phyloP scores from a whole-genome alignment of 2,797 vertebrate species.

The Tinamus major region DNA sequence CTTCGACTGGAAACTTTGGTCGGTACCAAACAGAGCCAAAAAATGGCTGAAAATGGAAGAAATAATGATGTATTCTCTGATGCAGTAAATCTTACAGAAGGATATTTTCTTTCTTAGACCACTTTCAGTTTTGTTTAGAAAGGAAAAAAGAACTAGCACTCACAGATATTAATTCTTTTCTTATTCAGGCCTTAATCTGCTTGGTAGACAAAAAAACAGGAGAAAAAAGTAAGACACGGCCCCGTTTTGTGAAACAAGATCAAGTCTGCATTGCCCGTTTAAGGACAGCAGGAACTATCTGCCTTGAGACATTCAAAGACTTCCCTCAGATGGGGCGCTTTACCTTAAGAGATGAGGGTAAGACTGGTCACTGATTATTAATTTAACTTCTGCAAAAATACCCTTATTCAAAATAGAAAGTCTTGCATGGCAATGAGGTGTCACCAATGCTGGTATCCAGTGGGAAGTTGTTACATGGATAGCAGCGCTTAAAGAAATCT shows the following conservation, averaged over 20 bases:
- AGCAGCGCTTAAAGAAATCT: not conserved
- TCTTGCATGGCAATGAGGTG: not conserved
- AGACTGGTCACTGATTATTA: not conserved
- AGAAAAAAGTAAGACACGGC: conserved; percentile 95
- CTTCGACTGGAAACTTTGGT: not conserved
- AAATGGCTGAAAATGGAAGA: not conserved
- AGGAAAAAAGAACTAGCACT: not conserved
- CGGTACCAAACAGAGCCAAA: not conserved
- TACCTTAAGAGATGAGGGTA: conserved; percentile 97
- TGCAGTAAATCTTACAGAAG: not conserved
- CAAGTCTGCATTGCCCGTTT: conserved; percentile 97
- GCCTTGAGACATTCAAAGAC: conserved; percentile 99
- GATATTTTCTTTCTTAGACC: not conserved
- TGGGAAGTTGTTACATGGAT: not conserved
- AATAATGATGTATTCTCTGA: not conserved
- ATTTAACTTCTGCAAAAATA: not conserved
- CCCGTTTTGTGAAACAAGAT: conserved; percentile 98
- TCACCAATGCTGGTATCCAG: not conserved
- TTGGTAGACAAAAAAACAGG: conserved; percentile 98
- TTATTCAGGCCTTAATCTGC: conserved; percentile 94
- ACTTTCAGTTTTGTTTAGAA: not conserved
- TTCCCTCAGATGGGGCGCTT: conserved; percentile 99
- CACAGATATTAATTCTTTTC: not conserved
- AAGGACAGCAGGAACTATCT: conserved; percentile 96
- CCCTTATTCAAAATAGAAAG: not conserved